phyloP scores from a whole-genome alignment of 2,888 invertebrate species.

The Hirtodrosophila cameraria region DNA sequence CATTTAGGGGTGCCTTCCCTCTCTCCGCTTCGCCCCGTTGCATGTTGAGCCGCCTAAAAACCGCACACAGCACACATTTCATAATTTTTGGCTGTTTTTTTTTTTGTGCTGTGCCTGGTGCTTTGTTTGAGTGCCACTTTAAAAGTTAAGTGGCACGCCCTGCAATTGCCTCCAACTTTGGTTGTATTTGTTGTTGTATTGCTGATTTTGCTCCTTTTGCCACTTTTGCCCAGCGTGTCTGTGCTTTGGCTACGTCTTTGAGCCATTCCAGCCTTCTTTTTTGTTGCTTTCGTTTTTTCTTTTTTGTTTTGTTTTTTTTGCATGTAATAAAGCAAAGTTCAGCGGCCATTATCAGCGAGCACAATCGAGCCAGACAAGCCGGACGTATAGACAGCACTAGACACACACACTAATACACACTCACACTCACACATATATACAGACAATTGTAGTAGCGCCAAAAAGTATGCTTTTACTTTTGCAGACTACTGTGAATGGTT shows the following conservation, averaged over 20 bases:
- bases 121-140: constrained; percentile 68
- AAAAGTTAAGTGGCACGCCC: constrained; percentile 61
- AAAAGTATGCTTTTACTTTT: constrained; percentile 65
- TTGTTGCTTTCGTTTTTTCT: background rate
- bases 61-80: constrained; percentile 11
- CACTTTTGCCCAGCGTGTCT: constrained; percentile 55
- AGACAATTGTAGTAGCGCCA: constrained; percentile 43
- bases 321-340: constrained; percentile 68
- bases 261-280: constrained; percentile 26
- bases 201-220: constrained; percentile 34
- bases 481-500: constrained; percentile 45
- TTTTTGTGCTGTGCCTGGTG: constrained; percentile 38
- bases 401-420: too few species aligned
- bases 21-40: constrained; percentile 3
- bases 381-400: constrained; percentile 50
- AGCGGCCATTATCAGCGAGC: constrained; percentile 70
- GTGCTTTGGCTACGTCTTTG: constrained; percentile 56
- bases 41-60: constrained; percentile 25
- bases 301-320: constrained; percentile 36
- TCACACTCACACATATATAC: too few species aligned
- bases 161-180: constrained; percentile 38
- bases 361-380: constrained; percentile 56
- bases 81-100: constrained; percentile 10
- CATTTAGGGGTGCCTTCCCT: constrained; percentile 35
- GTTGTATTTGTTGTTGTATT: constrained; percentile 2